Evolutionary conservation across 2,113 vertebrate genomes (phyloP), one percentile per base, ranked within the genome.

Genomic region (Macroglossus sobrinus): DNA sequence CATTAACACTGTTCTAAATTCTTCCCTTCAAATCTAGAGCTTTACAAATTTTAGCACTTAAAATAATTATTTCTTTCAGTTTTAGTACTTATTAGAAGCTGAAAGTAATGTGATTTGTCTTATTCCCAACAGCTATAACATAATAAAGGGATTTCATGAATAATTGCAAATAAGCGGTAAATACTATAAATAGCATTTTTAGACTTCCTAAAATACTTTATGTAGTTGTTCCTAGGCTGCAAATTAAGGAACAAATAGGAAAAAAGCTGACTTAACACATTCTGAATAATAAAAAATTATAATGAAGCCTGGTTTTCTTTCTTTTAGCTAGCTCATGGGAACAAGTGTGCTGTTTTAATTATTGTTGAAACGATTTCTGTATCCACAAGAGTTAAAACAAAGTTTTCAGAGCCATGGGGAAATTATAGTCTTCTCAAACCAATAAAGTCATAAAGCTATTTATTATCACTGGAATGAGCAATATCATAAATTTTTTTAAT

Each of bases 21-120:
- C 30, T 74, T 72, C 43, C 18, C 66, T 28, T 50, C 4, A 59
- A 9, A 21, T 78, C 38, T 74, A 30, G 7, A 35, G 2, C 5
- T 53, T 91, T 19, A n/a, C 15, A 69, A n/a, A 3, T n/a, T 66
- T 55, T 66, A 68, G 47, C 24, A n/a, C 15, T 57, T 63, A 69
- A 59, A 95, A 28, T 4, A 74, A 61, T 61, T 71, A 79, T 61
- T 81, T 95, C 30, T 89, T 22, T 79, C 28, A 64, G 12, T 76
- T 92, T 38, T 78, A 45, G 30, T 43, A 76, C 14, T 50, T 92
- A 10, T 4, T 72, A 68, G 98, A 98, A 71, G 98, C 98, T 97
- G 97, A 98, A 81, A 98, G 95, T 76, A 99, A 98, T 78, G 98
- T 98, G 59, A 98, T 98, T 97, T 98, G 86, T 98, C 98, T 15